These are phyloP conservation scores for Hipposideros larvatus DNA, from an alignment of 2,797 vertebrate species.

Conservation along the genomic window DNA sequence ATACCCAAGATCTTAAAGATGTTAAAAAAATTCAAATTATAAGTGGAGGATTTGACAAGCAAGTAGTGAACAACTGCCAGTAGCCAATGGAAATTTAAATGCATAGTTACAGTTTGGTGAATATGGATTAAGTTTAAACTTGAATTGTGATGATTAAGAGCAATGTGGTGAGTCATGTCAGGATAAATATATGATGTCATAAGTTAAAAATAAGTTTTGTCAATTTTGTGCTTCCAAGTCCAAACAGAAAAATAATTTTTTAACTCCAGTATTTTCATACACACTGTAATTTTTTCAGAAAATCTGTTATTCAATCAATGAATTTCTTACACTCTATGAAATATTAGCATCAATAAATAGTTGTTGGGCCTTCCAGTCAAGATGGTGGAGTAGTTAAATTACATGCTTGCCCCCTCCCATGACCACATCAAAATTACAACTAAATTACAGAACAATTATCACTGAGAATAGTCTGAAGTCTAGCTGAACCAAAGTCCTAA, in stretches of 20 bases:
- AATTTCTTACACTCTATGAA: neutral
- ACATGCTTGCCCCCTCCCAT: neutral
- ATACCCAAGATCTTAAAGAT: neutral
- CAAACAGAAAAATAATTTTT: neutral
- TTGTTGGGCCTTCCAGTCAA: neutral
- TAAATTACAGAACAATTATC: neutral
- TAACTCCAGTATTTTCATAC: neutral
- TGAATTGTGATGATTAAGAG: neutral
- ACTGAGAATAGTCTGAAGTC: neutral
- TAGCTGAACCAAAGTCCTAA: neutral
- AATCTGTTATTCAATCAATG: neutral
- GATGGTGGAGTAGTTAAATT: neutral
- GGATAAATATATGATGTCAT: neutral
- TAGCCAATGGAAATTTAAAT: neutral
- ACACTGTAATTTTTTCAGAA: neutral
- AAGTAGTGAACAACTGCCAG: neutral
- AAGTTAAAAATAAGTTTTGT: neutral
- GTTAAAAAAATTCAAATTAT: neutral
- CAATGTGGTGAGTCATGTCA: neutral
- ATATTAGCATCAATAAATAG: conserved; percentile 26
- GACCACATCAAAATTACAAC: neutral
- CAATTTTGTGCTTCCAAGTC: neutral
- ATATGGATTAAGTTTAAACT: neutral
- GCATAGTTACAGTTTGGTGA: neutral
- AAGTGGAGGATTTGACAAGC: neutral